Evolutionary conservation across 2,888 invertebrate genomes (phyloP).

Genomic region (Agonopterix alstromeriana): DNA sequence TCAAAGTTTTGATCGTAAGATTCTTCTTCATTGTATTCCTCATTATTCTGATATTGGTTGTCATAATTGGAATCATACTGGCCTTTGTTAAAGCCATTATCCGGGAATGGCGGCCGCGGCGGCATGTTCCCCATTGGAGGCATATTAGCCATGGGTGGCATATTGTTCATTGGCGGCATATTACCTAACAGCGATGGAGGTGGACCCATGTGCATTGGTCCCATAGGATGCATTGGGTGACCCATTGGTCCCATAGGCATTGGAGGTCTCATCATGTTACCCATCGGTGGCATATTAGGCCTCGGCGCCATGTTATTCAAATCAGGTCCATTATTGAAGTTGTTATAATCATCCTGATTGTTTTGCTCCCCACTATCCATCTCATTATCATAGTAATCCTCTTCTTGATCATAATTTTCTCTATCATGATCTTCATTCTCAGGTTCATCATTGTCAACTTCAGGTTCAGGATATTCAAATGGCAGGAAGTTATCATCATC

Average conservation of each 20-base stretch:
- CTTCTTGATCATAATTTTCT: slow-evolving; percentile 46
- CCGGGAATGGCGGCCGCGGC: slow-evolving; percentile 42
- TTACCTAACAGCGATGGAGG: slow-evolving; percentile 6
- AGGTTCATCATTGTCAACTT: slow-evolving; percentile 33
- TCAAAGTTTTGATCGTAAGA: slow-evolving; percentile 45
- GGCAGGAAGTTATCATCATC: slow-evolving; percentile 64
- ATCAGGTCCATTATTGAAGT: slow-evolving; percentile 51
- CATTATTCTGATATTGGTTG: slow-evolving; percentile 52
- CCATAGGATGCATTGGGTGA: slow-evolving; percentile 5
- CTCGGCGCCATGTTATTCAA: slow-evolving; percentile 29
- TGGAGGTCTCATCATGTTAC: slow-evolving; percentile 9
- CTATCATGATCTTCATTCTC: slow-evolving; percentile 33
- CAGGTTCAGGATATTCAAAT: slow-evolving; percentile 60
- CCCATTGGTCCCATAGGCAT: slow-evolving; percentile 14
- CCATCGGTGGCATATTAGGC: slow-evolving; percentile 19
- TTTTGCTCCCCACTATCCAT: slow-evolving; percentile 56
- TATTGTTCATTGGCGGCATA: slow-evolving; percentile 30
- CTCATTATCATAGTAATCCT: slow-evolving; percentile 57
- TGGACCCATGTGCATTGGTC: slow-evolving; percentile 9
- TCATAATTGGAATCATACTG: slow-evolving; percentile 49
- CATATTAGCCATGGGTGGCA: slow-evolving; percentile 36
- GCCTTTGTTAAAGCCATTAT: slow-evolving; percentile 61
- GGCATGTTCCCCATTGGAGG: slow-evolving; percentile 23
- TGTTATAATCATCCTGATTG: slow-evolving; percentile 53
- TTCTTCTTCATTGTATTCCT: slow-evolving; percentile 46